Conservation (phyloP, 2,888 invertebrate genomes). For the Tuberolachnus salignus region DNA sequence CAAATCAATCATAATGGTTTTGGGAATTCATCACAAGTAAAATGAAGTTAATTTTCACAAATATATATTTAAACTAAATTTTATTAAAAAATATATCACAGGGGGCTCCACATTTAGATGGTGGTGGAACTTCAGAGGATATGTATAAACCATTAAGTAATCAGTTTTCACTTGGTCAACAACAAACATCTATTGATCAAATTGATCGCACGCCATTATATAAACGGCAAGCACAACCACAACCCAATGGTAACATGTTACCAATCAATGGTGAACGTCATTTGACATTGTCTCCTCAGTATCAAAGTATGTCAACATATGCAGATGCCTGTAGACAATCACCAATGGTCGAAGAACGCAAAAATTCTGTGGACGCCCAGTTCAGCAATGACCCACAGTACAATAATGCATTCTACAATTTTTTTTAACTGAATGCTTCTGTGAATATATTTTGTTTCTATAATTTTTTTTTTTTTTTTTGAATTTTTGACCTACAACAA, state of each 20-base stretch:
- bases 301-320: slow-evolving; percentile 45
- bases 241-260: slow-evolving; percentile 43
- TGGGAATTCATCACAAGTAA: slow-evolving; percentile 35
- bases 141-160: slow-evolving; percentile 42
- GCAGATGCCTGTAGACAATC: slow-evolving; percentile 53
- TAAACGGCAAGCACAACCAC: slow-evolving; percentile 49
- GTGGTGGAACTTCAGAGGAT: slow-evolving; percentile 39
- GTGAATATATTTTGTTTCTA: slow-evolving; percentile 16
- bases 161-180: slow-evolving; percentile 36
- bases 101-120: slow-evolving; percentile 38
- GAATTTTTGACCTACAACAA: slow-evolving; percentile 21
- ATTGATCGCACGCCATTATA: slow-evolving; percentile 48
- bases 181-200: slow-evolving; percentile 39
- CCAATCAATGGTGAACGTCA: slow-evolving; percentile 49
- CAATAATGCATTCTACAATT: slow-evolving; percentile 52
- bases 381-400: slow-evolving; percentile 43
- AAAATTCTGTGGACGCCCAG: slow-evolving; percentile 36
- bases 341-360: slow-evolving; percentile 48
- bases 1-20: slow-evolving; percentile 48
- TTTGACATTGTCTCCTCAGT: slow-evolving; percentile 44
- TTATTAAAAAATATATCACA: neutral
- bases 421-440: slow-evolving; percentile 39
- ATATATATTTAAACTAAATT: slow-evolving; percentile 6
- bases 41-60: neutral
- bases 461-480: slow-evolving; percentile 28